Percentiles rank a stretch among this genome's conserved stretches.
Conservation (phyloP, 2,888 invertebrate species). For the Hedychridium roseum region DNA sequence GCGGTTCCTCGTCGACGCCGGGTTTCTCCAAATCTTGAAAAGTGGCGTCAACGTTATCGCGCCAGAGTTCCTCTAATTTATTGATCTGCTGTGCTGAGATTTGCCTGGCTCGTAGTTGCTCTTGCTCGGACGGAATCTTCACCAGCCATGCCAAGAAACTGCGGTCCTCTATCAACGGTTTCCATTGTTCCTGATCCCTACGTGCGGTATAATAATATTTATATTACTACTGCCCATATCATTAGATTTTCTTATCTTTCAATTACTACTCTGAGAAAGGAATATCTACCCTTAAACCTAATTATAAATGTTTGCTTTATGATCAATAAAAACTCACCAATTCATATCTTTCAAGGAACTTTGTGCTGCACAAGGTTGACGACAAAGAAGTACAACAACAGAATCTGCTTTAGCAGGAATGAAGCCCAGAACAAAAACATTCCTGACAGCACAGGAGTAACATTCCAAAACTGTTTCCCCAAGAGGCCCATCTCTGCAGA, state of each 20-base stretch:
- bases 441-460: slow-evolving; percentile 97
- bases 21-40: slow-evolving; percentile 98
- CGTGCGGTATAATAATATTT: no score
- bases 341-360: slow-evolving; percentile 98
- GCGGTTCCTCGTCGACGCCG: slow-evolving; percentile 97
- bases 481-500: slow-evolving; percentile 88
- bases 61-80: slow-evolving; percentile 98
- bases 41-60: slow-evolving; percentile 96
- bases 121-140: slow-evolving; percentile 96
- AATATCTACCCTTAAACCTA: no score
- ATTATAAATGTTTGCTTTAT: neutral
- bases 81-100: slow-evolving; percentile 97
- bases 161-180: slow-evolving; percentile 95
- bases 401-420: slow-evolving; percentile 99
- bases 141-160: slow-evolving; percentile 97
- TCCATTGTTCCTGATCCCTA: slow-evolving; percentile 97
- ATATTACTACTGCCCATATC: no score
- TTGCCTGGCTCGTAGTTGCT: slow-evolving; percentile 94
- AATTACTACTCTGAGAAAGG: no score
- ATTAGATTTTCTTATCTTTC: no score
- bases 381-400: slow-evolving; percentile 94
- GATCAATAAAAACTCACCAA: slow-evolving; percentile 69
- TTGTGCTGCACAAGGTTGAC: slow-evolving; percentile 98
- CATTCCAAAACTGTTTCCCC: slow-evolving; percentile 98
- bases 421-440: slow-evolving; percentile 98